Percentiles rank a stretch among this genome's conserved stretches.
phyloP scores from a whole-genome alignment of 2,113 vertebrate genomes.

The Apus apus region DNA sequence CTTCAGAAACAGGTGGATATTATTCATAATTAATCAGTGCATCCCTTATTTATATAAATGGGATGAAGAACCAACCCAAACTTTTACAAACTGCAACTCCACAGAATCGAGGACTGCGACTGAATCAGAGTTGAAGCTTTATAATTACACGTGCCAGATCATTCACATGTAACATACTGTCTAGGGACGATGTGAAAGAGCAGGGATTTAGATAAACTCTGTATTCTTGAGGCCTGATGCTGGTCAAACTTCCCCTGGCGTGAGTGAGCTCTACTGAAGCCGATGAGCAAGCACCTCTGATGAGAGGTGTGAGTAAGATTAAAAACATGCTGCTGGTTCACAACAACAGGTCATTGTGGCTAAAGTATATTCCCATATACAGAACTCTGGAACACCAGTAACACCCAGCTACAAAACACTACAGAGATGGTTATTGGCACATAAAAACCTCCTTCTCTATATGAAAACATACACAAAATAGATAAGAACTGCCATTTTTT shows the following conservation, averaged over 20 bases:
- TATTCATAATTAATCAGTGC: not conserved
- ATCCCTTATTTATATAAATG: not conserved
- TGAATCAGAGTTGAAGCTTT: not conserved
- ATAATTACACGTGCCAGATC: slow-evolving; percentile 29
- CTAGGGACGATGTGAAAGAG: slow-evolving; percentile 32
- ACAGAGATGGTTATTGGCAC: slow-evolving; percentile 75
- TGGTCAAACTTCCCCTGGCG: not conserved
- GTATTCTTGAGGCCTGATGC: slow-evolving; percentile 12
- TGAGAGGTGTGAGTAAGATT: not conserved
- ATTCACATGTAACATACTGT: slow-evolving; percentile 11
- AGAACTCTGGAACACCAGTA: slow-evolving; percentile 70
- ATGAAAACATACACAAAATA: slow-evolving; percentile 71
- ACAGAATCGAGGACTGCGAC: not conserved
- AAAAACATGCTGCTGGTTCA: slow-evolving; percentile 50
- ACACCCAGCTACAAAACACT: slow-evolving; percentile 72
- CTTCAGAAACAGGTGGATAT: not conserved
- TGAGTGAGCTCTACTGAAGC: slow-evolving; percentile 11
- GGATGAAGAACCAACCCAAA: slow-evolving; percentile 23
- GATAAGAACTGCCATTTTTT: slow-evolving; percentile 54
- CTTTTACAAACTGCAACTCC: slow-evolving; percentile 12
- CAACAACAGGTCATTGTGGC: slow-evolving; percentile 61
- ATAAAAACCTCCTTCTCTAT: slow-evolving; percentile 67
- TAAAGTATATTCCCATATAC: slow-evolving; percentile 68
- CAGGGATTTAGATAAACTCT: slow-evolving; percentile 20
- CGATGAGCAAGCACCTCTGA: not conserved